phyloP scores from a whole-genome alignment of 2,888 invertebrate genomes.

The Rhagium mordax region DNA sequence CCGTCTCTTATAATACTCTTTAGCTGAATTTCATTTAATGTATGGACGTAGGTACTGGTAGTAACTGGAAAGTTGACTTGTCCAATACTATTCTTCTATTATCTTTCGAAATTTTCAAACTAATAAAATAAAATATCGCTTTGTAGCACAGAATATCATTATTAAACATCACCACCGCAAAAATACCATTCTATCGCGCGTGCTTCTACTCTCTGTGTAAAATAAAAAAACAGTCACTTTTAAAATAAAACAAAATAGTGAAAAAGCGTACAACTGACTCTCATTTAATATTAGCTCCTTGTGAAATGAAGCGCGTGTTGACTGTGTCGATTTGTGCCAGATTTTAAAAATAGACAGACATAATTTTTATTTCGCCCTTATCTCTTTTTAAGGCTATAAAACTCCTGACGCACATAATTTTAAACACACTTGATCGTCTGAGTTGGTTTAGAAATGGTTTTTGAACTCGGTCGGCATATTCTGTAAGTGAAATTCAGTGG shows the following conservation, averaged over 20 bases:
- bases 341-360: slow-evolving; percentile 20
- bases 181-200: not conserved
- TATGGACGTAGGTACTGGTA: no score
- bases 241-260: slow-evolving; percentile 6
- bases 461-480: not conserved
- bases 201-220: not conserved
- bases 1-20: no score
- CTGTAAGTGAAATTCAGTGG: no score
- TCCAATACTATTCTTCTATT: no score
- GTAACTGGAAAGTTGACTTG: no score
- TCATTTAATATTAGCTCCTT: slow-evolving; percentile 25
- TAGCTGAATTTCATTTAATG: no score
- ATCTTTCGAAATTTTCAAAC: no score
- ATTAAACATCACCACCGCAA: not conserved
- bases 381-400: slow-evolving; percentile 25
- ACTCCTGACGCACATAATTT: not conserved
- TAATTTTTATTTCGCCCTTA: slow-evolving; percentile 20
- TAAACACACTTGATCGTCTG: not conserved
- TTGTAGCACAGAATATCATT: not conserved
- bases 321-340: slow-evolving; percentile 13
- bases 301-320: slow-evolving; percentile 14
- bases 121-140: no score
- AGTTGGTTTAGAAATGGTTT: not conserved
- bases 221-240: not conserved
- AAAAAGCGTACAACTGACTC: not conserved